Conservation (phyloP, 2,888 invertebrate genomes). For the Abrostola triplasia region DNA sequence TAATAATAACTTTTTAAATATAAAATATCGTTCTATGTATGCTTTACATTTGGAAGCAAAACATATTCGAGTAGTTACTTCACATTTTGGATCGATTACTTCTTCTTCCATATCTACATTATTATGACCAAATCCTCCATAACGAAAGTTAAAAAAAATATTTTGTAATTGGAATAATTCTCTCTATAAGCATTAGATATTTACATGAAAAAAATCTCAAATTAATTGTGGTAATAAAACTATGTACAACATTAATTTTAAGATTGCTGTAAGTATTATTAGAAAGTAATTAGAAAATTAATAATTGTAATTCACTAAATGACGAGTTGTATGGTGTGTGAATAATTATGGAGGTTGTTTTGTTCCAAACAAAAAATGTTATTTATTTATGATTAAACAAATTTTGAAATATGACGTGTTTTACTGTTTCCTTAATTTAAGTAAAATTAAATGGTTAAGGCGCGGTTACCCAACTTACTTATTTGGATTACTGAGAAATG, state of each 20-base stretch:
- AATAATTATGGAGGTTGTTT: conserved; percentile 87
- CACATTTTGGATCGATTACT: conserved; percentile 41
- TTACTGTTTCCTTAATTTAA: conserved; percentile 48
- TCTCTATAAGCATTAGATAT: conserved; percentile 86
- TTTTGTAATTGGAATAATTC: conserved; percentile 82
- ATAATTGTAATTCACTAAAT: conserved; percentile 85
- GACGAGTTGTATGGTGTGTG: conserved; percentile 85
- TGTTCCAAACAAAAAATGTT: conserved; percentile 88
- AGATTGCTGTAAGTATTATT: conserved; percentile 88
- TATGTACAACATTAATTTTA: conserved; percentile 86
- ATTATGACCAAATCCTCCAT: conserved; percentile 78
- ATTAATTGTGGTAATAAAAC: conserved; percentile 86
- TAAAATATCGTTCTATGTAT: conserved; percentile 18
- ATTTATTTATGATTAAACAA: conserved; percentile 88
- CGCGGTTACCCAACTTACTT: no score
- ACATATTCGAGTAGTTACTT: conserved; percentile 41
- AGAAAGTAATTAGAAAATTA: conserved; percentile 86
- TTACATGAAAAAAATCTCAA: conserved; percentile 85
- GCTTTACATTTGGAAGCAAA: conserved; percentile 51
- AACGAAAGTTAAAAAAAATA: conserved; percentile 64
- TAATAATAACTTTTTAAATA: conserved; percentile 11
- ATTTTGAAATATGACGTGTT: conserved; percentile 82
- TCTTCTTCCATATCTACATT: conserved; percentile 54
- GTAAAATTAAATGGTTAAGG: neutral
- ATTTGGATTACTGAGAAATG: no score